Conservation (phyloP, 1,140 invertebrate species). For the Melanaphis sacchari region DNA sequence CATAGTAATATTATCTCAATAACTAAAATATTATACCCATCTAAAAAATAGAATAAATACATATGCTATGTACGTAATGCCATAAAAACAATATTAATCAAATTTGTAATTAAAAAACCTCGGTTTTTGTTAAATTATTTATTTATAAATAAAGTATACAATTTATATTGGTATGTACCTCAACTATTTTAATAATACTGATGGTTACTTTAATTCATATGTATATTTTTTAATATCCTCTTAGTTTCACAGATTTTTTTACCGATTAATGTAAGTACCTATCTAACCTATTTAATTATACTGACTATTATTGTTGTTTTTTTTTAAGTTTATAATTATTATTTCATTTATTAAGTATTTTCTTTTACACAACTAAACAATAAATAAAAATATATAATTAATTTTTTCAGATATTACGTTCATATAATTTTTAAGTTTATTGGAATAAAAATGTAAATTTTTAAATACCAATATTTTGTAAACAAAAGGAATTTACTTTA, state of each 20-base stretch:
- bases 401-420: too few relatives aligned
- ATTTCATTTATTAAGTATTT: too few relatives aligned
- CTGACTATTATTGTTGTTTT: too few relatives aligned
- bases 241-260: too few relatives aligned
- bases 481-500: too few relatives aligned
- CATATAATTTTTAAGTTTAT: too few relatives aligned
- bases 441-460: too few relatives aligned
- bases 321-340: too few relatives aligned
- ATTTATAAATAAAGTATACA: background rate
- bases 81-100: background rate
- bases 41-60: background rate
- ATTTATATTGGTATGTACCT: background rate
- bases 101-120: conserved; percentile 21
- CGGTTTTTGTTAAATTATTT: background rate
- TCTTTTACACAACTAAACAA: too few relatives aligned
- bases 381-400: too few relatives aligned
- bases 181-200: background rate
- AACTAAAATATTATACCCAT: background rate
- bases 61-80: background rate
- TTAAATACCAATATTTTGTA: too few relatives aligned
- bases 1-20: background rate
- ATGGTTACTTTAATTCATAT: background rate
- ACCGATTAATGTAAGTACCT: background rate
- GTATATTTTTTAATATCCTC: background rate
- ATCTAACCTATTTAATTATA: too few relatives aligned